phyloP scores from a whole-genome alignment of 2,797 vertebrate species.

The Brachymystax lenok region DNA sequence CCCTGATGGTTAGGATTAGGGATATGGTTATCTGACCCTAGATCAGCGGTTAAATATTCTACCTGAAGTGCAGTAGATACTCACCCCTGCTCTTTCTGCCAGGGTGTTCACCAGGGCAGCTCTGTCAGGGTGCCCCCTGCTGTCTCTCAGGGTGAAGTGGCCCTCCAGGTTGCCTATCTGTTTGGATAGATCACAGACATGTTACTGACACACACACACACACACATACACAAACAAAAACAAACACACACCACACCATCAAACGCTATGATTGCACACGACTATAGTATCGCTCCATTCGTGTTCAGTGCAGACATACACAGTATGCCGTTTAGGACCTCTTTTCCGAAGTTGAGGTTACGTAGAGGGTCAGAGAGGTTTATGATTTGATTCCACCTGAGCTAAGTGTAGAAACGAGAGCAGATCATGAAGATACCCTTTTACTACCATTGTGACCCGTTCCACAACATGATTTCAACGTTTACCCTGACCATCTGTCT shows the following conservation, averaged over 20 bases:
- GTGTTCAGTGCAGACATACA: not conserved
- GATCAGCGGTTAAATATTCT: not conserved
- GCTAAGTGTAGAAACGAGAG: not conserved
- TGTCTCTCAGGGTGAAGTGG: slow-evolving; percentile 61
- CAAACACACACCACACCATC: not conserved
- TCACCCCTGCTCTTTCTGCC: slow-evolving; percentile 52
- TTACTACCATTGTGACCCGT: slow-evolving; percentile 56
- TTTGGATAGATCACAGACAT: slow-evolving; percentile 1
- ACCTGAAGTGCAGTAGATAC: slow-evolving; percentile 33
- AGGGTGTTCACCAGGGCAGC: slow-evolving; percentile 56
- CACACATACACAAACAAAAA: too few relatives aligned
- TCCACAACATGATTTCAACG: slow-evolving; percentile 49
- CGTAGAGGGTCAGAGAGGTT: not conserved
- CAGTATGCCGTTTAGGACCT: not conserved
- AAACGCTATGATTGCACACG: not conserved
- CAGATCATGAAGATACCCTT: slow-evolving; percentile 17
- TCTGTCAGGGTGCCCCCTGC: slow-evolving; percentile 62
- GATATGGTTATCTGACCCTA: not conserved
- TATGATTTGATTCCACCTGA: not conserved
- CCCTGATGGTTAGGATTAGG: not conserved
- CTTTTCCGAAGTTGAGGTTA: not conserved
- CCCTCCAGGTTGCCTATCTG: slow-evolving; percentile 66
- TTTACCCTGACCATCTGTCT: slow-evolving; percentile 64
- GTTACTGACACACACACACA: not conserved
- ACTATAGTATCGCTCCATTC: not conserved